A percentile compares a stretch with the other conserved stretches of the same genome.
Evolutionary conservation across 2,113 vertebrate genomes (phyloP).

Genomic region (Bambusicola thoracicus): DNA sequence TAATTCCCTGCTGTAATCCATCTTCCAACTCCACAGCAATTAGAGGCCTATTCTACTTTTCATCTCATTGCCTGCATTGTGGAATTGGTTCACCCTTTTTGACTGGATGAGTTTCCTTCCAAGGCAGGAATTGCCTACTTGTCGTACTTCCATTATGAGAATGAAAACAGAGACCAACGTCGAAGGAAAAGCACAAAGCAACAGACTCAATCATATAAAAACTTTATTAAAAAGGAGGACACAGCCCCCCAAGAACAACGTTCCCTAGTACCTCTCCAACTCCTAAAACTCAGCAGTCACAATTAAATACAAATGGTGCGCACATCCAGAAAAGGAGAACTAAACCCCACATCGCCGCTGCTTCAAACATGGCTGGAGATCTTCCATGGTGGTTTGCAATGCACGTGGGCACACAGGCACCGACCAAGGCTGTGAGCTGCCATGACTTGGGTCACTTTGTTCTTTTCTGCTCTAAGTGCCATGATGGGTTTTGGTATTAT

Average conservation of each 20-base stretch:
- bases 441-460: accelerated
- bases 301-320: background rate
- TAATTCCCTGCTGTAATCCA: background rate
- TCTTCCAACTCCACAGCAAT: background rate
- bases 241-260: background rate
- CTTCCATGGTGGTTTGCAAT: background rate
- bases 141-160: background rate
- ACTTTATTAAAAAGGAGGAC: slow-evolving; percentile 39
- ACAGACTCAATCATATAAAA: background rate
- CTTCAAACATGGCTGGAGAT: background rate
- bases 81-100: accelerated
- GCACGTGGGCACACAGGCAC: accelerated
- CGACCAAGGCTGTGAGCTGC: accelerated
- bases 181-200: background rate
- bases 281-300: background rate
- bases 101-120: accelerated
- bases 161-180: background rate
- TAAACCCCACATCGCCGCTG: accelerated
- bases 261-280: background rate
- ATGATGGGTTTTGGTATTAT: background rate
- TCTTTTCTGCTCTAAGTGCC: background rate
- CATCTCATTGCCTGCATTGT: accelerated
- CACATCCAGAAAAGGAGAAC: background rate
- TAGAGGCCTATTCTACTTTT: background rate
- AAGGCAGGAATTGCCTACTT: background rate